Conservation (phyloP, 2,888 invertebrate genomes). For the Diarsia dahlii region DNA sequence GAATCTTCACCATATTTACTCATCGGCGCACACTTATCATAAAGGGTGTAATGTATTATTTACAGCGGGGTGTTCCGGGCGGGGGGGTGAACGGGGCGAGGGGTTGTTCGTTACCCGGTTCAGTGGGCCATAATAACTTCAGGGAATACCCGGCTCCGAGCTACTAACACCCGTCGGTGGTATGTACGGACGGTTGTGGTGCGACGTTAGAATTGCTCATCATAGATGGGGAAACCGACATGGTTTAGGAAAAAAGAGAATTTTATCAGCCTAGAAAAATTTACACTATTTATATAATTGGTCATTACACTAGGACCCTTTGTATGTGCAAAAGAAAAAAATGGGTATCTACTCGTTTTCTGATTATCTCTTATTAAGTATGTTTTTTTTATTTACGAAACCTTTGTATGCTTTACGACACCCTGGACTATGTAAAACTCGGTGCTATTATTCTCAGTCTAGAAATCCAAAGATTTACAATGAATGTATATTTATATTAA, state of each 20-base stretch:
- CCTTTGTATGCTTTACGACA: not conserved
- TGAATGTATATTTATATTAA: not conserved
- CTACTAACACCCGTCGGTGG: conserved; percentile 80
- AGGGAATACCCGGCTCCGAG: conserved; percentile 85
- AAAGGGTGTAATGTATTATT: conserved; percentile 83
- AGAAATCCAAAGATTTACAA: not conserved
- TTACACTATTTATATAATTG: too few relatives aligned
- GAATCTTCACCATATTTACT: conserved; percentile 57
- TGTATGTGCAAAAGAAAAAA: not conserved
- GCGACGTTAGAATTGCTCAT: conserved; percentile 54
- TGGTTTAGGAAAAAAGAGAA: too few relatives aligned
- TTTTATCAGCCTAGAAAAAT: too few relatives aligned
- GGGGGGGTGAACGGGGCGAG: conserved; percentile 60
- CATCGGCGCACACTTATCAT: conserved; percentile 67
- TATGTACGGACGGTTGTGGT: conserved; percentile 60
- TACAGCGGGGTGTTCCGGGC: conserved; percentile 70
- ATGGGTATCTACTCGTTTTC: not conserved
- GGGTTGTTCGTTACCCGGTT: conserved; percentile 88
- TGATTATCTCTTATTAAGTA: too few relatives aligned
- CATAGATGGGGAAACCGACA: too few relatives aligned
- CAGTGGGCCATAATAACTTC: conserved; percentile 90
- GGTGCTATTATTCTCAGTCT: not conserved
- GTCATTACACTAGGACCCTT: not conserved
- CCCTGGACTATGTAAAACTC: too few relatives aligned
- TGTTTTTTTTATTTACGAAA: too few relatives aligned